Evolutionary conservation across 2,888 invertebrate genomes (phyloP), one percentile per base, ranked within the genome.

Genomic region (Drosophila aldrichi): DNA sequence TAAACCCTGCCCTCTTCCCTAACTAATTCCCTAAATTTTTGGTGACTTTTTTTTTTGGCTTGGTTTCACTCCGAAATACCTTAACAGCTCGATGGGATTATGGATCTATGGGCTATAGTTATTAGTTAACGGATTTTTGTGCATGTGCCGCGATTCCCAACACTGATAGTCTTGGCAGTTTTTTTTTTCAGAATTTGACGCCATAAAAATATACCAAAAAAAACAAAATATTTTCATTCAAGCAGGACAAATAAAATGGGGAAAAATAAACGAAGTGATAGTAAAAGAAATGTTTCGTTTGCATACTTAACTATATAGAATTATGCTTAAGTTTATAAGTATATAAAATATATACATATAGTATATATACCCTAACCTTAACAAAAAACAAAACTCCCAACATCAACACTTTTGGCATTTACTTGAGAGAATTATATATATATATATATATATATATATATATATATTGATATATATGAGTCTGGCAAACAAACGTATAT

Each of bases 21-120:
- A 25, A 9, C 18, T 7, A 44, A 34, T 49, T 52, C 16, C 36
- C 10, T 6, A 10, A 0, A 18, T 32, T 32, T 49, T 68, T 85
- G 89, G 84, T 85, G 84, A 89, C 84, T 84, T 84, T 87, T 86
- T 86, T 86, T 69, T 87, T 87, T 69, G 70, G 81, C 73, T 56
- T 74, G 69, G 57, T 68, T 70, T 68, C 51, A 61, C 75, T 75
- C 71, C 67, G 56, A 75, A 65, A 70, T 82, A 79, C 55, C 63
- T 34, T 32, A 54, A 55, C n/a, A 25, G 51, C 43, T 54, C 40
- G 52, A 36, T 18, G 48, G 54, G 38, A 18, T 18, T 38, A 3
- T 64, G 60, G 60, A 34, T 55, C 46, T 58, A 22, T 52, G n/a
- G 59, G 20, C 43, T 64, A 44, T 16, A 20, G 41, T 25, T 59